Evolutionary conservation across 2,888 invertebrate species (phyloP), one percentile per base, ranked within the genome.

Genomic region (Homarus gammarus): DNA sequence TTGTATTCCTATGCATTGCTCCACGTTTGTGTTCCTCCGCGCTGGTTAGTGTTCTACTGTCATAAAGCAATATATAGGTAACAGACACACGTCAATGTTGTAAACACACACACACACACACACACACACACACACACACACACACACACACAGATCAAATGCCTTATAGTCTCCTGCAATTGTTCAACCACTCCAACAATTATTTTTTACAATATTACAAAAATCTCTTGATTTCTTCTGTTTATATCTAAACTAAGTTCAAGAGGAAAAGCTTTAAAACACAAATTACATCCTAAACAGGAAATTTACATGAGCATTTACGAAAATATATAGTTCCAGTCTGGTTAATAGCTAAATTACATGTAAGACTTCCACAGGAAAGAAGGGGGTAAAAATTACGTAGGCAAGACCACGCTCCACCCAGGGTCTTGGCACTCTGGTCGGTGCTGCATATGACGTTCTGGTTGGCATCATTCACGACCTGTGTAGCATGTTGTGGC

Each of bases 281-380:
- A 75, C 33, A 75, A 44, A 27, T 12, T n/a, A 44, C 44, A 44
- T 44, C 36, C 15, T 44, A 40, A 44, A 44, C 15, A 44, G n/a
- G 75, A 22, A 27, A 75, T 12, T 44, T 40, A n/a, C 18, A 36
- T 44, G 75, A 44, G 75, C 27, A 75, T 75, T 75, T 75, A 75
- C 3, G 75, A 75, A 75, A 75, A 75, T 44, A 75, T 40, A 75
- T 44, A 75, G 40, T 27, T 75, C 44, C 44, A 75, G 44, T 75
- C 44, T 75, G 40, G 27, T 44, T 75, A 75, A 40, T 40, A 27
- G 22, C 8, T 75, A 44, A 40, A 75, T 40, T 44, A 44, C 75
- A 75, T 75, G 44, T 44, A 70, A 12, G 31, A 33, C 70, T 70
- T 15, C 36, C 64, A 44, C 68, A 33, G 31, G 15, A 40, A n/a